Percentiles rank a stretch among this genome's conserved stretches.
These are phyloP conservation scores for Pseudochromis fuscus DNA, from an alignment of 2,797 vertebrate genomes.

Conservation along the genomic window DNA sequence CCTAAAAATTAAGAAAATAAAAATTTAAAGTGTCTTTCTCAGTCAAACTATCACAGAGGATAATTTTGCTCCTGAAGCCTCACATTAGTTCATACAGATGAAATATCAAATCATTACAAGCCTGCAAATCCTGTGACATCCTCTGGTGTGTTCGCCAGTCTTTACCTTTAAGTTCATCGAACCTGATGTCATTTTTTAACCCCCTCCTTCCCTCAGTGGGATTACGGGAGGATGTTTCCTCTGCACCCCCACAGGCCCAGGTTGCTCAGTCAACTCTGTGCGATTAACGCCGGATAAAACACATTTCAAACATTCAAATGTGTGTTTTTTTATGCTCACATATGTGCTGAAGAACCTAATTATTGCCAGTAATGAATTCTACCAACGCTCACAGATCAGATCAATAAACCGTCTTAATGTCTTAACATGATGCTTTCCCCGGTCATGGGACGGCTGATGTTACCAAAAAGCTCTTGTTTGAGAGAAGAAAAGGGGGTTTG, in stretches of 20 bases:
- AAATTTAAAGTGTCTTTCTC: not conserved
- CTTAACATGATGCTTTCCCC: constrained; percentile 46
- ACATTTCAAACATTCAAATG: constrained; percentile 1
- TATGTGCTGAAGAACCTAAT: not conserved
- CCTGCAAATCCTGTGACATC: constrained; percentile 16
- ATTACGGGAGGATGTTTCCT: constrained; percentile 14
- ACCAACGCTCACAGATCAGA: not conserved
- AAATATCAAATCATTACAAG: constrained; percentile 3
- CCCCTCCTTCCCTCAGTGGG: constrained; percentile 42
- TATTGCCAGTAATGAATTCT: constrained; percentile 18
- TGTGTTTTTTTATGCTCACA: not conserved
- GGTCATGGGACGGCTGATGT: constrained; percentile 72
- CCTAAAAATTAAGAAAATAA: too few species aligned
- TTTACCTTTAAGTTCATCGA: constrained; percentile 54
- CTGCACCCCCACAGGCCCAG: constrained; percentile 10
- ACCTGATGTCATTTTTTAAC: constrained; percentile 62
- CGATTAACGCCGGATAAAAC: not conserved
- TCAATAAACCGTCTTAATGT: not conserved
- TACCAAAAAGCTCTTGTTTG: constrained; percentile 74
- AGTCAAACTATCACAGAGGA: not conserved
- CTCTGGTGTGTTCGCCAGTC: constrained; percentile 35
- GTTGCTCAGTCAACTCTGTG: constrained; percentile 5
- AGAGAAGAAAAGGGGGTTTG: constrained; percentile 77
- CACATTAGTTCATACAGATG: constrained; percentile 9
- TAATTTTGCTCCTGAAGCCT: not conserved